Base-by-base conservation (phyloP, 2,113 vertebrate genomes). In the Maccullochella peelii region DNA sequence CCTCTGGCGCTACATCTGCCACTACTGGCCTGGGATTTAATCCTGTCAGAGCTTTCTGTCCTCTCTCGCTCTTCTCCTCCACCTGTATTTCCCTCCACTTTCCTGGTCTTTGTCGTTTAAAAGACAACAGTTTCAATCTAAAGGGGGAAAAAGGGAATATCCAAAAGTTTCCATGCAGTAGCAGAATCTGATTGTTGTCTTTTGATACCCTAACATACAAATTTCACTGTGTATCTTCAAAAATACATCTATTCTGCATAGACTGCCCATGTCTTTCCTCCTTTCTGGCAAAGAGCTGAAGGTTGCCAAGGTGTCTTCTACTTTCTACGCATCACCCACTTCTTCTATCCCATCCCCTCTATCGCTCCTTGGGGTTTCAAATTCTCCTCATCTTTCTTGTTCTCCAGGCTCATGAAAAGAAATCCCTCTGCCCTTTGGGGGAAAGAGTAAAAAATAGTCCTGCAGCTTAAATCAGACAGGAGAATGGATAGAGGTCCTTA, bases 401-500 rank as follows among this genome's bases (percentile, higher is more conserved):
- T 88, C 88, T 82, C 83, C 75, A 65, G 82, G 61, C 80, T 89
- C 90, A 93, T 88, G 89, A 92, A 92, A 92, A 92, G 75, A 93
- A 93, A 93, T 94, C 81, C 78, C 80, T 87, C 88, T 94, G 90
- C 88, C 92, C 94, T 94, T 93, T 92, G 83, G 91, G 61, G 73
- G 73, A 78, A 85, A 71, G 73, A 86, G 86, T 91, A 89, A 92
- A 92, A 92, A 87, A 92, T 89, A 83, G 85, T 90, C 73, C 71
- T 79, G 81, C 66, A 80, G 88, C 80, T 86, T 85, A 86, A 90
- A 91, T 76, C 85, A 82, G 91, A 93, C 87, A 93, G 90, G 86
- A 73, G 77, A 86, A 88, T 72, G 58, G 83, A 92, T 92, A 72
- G 84, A 86, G 80, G 79, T 89, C 42, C 55, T 89, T 69, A 58